Conservation (phyloP, 2,113 vertebrate species). For the Pagrus major region DNA sequence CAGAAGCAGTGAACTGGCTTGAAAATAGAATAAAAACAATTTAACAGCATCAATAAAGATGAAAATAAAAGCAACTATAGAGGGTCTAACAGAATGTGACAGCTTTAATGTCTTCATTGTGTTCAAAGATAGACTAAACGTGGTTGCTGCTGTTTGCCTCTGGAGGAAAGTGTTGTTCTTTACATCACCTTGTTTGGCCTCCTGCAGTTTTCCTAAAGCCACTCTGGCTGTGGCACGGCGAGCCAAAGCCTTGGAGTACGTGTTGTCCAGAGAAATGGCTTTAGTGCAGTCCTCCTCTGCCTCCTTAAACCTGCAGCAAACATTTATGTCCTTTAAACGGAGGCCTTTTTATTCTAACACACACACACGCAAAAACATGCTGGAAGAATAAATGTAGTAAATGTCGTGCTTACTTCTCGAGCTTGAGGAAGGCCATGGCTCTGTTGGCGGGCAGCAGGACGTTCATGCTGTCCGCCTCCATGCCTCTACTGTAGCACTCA, state of each 20-base stretch:
- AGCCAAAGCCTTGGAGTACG: constrained; percentile 95
- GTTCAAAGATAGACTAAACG: neutral
- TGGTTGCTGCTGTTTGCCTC: neutral
- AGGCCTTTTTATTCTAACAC: neutral
- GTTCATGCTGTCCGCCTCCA: constrained; percentile 91
- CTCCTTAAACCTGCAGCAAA: constrained; percentile 86
- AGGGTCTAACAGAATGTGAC: neutral
- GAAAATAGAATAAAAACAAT: neutral
- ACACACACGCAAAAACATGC: neutral
- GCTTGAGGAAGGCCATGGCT: constrained; percentile 96
- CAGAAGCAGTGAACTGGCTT: neutral
- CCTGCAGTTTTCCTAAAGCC: constrained; percentile 88
- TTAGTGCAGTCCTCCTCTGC: constrained; percentile 93
- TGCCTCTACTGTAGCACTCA: constrained; percentile 92
- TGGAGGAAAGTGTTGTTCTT: neutral
- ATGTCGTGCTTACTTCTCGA: constrained; percentile 86
- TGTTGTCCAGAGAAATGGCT: constrained; percentile 89
- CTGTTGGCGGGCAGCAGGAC: constrained; percentile 95
- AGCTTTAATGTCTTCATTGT: neutral
- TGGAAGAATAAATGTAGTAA: too few species aligned
- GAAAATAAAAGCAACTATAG: neutral
- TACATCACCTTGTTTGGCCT: constrained; percentile 90
- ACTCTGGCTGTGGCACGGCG: constrained; percentile 92
- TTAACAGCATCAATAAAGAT: neutral
- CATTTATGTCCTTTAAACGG: neutral